A percentile compares a stretch with the other conserved stretches of the same genome.
Conservation (phyloP, 2,113 vertebrate species). For the Psammodynastes pulverulentus region DNA sequence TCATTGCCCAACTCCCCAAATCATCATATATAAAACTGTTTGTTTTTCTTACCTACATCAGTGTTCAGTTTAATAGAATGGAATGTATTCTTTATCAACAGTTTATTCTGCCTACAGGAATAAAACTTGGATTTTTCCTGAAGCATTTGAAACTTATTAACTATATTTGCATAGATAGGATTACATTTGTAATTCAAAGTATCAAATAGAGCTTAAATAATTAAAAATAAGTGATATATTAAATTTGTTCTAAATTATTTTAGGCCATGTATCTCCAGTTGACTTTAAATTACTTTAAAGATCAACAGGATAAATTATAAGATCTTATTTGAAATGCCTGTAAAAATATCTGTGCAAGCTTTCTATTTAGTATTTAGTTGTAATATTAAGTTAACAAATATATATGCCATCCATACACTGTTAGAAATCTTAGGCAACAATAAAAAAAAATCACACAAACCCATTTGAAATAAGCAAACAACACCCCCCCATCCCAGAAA, state of each 20-base stretch:
- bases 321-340: background rate
- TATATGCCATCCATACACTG: background rate
- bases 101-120: slow-evolving; percentile 24
- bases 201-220: slow-evolving; percentile 7
- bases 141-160: slow-evolving; percentile 39
- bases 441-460: background rate
- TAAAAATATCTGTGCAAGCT: background rate
- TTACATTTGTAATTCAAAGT: slow-evolving; percentile 1
- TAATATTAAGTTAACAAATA: background rate
- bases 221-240: slow-evolving; percentile 33
- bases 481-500: background rate
- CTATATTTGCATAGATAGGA: slow-evolving; percentile 32
- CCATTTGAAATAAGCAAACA: background rate
- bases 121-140: slow-evolving; percentile 27
- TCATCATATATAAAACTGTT: background rate
- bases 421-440: background rate
- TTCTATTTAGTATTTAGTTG: background rate
- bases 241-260: slow-evolving; percentile 36
- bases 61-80: slow-evolving; percentile 35
- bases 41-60: slow-evolving; percentile 37
- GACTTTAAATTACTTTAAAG: slow-evolving; percentile 7
- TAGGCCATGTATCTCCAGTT: slow-evolving; percentile 36
- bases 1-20: background rate
- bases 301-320: background rate
- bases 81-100: slow-evolving; percentile 39